Base-by-base conservation (phyloP, 2,888 invertebrate genomes). In the Leptopilina syphax region DNA sequence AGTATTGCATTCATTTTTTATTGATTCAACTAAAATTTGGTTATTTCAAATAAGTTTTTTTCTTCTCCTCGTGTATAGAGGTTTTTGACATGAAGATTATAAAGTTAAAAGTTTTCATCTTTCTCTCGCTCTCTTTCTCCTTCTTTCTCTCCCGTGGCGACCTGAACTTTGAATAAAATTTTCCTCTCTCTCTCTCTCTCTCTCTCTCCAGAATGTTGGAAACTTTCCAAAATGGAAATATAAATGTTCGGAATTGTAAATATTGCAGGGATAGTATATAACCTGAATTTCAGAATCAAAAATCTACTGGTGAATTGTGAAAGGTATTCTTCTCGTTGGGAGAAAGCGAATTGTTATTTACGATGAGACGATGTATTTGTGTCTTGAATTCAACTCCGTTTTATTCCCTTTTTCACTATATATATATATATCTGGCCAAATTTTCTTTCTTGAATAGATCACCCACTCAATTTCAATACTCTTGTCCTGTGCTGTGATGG, bases 161-260 rank as follows among this genome's bases (percentile, higher is more conserved):
- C 1, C 24, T 63, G 24, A 18, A 18, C 18, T 63, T 63, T 18
- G 63, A 63, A 24, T 63, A 34, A 34, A 34, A 63, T 63, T 63
- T 60, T 63, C 24, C 18, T n/a, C 34, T 34, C 4, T 34, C 44
- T 44, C 63, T 50, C 50, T 50, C 18, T n/a, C 34, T 34, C 4
- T 34, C 44, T 44, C 63, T 50, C 50, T 50, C 12, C 63, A 63
- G 63, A 63, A 63, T 24, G 63, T 63, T 63, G 63, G 63, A 18
- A 63, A 63, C 63, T 63, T 63, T 63, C 63, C 63, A 63, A 63
- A 63, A 63, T 63, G 63, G 63, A 63, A 63, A 63, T 63, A 63
- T 63, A 63, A 63, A 63, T 24, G 63, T 63, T 63, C 34, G 60
- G 63, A 63, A 63, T 63, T 63, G 63, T 63, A 63, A 63, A 63